A percentile compares a stretch with the other conserved stretches of the same genome.
These are phyloP conservation scores for Marasmarcha lunaedactyla DNA, from an alignment of 2,888 invertebrate species.

Conservation along the genomic window DNA sequence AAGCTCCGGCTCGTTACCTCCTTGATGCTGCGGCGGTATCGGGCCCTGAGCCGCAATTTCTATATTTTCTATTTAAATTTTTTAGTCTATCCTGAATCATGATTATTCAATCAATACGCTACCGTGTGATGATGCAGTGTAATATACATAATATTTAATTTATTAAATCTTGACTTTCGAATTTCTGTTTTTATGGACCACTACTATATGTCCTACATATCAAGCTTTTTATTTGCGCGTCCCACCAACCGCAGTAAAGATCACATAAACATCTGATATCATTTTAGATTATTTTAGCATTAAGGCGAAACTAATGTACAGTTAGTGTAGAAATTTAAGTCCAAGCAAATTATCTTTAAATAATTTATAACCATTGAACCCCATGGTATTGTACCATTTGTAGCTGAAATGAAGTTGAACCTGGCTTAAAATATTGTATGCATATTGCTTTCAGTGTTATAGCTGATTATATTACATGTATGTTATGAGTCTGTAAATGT, in stretches of 20 bases:
- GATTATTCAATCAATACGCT: slow-evolving; percentile 30
- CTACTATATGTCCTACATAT: slow-evolving; percentile 50
- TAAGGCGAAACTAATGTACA: slow-evolving; percentile 73
- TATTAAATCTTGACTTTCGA: slow-evolving; percentile 36
- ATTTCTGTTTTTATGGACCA: slow-evolving; percentile 48
- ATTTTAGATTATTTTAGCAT: slow-evolving; percentile 70
- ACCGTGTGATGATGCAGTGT: slow-evolving; percentile 51
- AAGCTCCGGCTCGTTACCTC: slow-evolving; percentile 40
- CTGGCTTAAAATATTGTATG: slow-evolving; percentile 49
- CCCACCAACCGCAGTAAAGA: slow-evolving; percentile 10
- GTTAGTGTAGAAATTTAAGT: slow-evolving; percentile 71
- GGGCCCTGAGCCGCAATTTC: slow-evolving; percentile 39
- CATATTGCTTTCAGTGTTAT: slow-evolving; percentile 58
- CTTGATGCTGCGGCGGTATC: slow-evolving; percentile 59
- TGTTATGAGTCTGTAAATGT: slow-evolving; percentile 31
- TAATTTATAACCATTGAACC: slow-evolving; percentile 59
- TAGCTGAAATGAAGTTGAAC: slow-evolving; percentile 44
- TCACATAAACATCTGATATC: slow-evolving; percentile 43
- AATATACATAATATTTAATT: slow-evolving; percentile 36
- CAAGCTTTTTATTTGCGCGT: slow-evolving; percentile 50
- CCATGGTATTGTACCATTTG: slow-evolving; percentile 53
- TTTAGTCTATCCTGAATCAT: slow-evolving; percentile 43
- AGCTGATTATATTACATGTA: slow-evolving; percentile 48
- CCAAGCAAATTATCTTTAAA: slow-evolving; percentile 60
- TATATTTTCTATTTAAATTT: slow-evolving; percentile 36